Evolutionary conservation across 2,888 invertebrate genomes (phyloP).

Genomic region (Eupithecia abbreviata): DNA sequence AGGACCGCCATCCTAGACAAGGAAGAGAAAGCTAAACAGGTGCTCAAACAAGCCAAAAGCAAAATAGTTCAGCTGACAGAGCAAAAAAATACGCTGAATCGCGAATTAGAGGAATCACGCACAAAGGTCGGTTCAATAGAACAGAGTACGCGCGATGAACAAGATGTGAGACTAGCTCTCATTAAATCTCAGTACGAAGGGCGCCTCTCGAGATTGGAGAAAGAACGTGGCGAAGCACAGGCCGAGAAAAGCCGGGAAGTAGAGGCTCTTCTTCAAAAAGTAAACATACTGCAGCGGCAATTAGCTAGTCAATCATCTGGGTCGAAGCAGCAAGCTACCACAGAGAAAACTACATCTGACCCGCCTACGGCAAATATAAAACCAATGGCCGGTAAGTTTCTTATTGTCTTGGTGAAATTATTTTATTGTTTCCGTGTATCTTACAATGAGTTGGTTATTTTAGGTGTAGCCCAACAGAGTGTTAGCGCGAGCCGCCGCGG

Average conservation of each 20-base stretch:
- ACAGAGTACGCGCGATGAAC: constrained; percentile 82
- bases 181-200: constrained; percentile 89
- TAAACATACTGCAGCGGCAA: constrained; percentile 87
- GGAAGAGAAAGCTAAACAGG: constrained; percentile 86
- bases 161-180: constrained; percentile 83
- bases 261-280: constrained; percentile 88
- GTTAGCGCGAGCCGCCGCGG: constrained; percentile 86
- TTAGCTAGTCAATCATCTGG: constrained; percentile 88
- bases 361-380: constrained; percentile 95
- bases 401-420: constrained; percentile 2
- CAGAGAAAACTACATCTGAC: constrained; percentile 83
- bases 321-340: constrained; percentile 84
- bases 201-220: constrained; percentile 87
- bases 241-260: constrained; percentile 86
- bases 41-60: constrained; percentile 89
- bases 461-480: constrained; percentile 77
- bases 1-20: constrained; percentile 83
- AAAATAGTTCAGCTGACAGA: constrained; percentile 89
- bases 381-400: constrained; percentile 92
- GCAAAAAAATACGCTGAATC: constrained; percentile 84
- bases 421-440: background rate
- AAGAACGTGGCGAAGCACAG: constrained; percentile 87
- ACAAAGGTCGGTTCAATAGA: constrained; percentile 78
- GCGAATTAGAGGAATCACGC: constrained; percentile 83
- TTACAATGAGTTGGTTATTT: constrained; percentile 11